phyloP scores from a whole-genome alignment of 2,888 invertebrate species.

The Xestia c-nigrum region DNA sequence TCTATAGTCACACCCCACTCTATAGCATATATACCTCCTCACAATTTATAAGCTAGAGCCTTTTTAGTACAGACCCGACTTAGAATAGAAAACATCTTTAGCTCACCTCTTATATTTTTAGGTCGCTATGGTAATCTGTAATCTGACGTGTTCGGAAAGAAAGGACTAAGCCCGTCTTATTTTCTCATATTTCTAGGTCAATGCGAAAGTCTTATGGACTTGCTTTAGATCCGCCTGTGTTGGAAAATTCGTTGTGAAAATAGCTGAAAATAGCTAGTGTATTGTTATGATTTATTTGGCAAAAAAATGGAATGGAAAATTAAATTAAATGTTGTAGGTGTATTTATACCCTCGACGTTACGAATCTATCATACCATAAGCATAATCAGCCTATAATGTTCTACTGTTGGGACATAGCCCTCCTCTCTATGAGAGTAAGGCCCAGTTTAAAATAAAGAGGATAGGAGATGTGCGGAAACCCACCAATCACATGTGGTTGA shows the following conservation, averaged over 20 bases:
- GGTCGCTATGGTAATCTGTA: constrained; percentile 43
- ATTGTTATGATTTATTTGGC: too few species aligned
- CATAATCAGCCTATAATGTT: too few species aligned
- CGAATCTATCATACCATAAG: too few species aligned
- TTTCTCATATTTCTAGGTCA: constrained; percentile 13
- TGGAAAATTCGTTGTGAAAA: background rate
- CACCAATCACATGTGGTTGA: too few species aligned
- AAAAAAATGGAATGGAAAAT: background rate
- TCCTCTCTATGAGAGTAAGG: too few species aligned
- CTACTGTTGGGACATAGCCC: too few species aligned
- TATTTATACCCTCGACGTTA: too few species aligned
- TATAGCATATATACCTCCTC: too few species aligned
- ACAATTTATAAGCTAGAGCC: constrained; percentile 16
- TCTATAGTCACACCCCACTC: constrained; percentile 7
- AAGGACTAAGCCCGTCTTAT: constrained; percentile 10
- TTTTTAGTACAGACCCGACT: constrained; percentile 32
- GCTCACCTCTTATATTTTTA: constrained; percentile 34
- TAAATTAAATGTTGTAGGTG: background rate
- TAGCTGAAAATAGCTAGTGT: background rate
- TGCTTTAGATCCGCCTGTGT: background rate
- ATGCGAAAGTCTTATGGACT: constrained; percentile 19
- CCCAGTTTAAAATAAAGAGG: too few species aligned
- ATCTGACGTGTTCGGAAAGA: constrained; percentile 33
- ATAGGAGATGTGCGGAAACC: too few species aligned
- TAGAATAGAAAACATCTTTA: constrained; percentile 31